These are phyloP conservation scores for Sebastes matsubarae DNA, from an alignment of 2,797 vertebrate species.

Conservation along the genomic window DNA sequence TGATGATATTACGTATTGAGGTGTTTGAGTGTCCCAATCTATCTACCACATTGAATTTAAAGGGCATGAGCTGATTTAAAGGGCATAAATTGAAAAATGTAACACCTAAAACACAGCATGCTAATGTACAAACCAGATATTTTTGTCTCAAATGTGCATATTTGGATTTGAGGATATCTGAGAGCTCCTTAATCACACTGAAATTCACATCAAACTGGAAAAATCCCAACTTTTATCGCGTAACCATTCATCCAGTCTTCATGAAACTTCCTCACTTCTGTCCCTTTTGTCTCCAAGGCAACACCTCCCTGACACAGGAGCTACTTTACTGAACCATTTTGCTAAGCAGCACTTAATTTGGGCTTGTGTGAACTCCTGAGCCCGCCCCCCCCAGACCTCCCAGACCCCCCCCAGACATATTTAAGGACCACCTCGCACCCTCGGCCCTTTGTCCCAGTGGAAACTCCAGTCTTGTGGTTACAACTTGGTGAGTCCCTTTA, in stretches of 20 bases:
- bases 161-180: background rate
- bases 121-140: background rate
- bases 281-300: slow-evolving; percentile 43
- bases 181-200: background rate
- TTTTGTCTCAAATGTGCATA: background rate
- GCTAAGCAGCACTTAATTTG: slow-evolving; percentile 84
- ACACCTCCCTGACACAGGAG: slow-evolving; percentile 65
- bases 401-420: slow-evolving; percentile 67
- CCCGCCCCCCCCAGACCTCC: slow-evolving; percentile 68
- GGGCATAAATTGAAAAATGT: background rate
- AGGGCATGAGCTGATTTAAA: background rate
- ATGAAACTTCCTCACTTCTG: background rate
- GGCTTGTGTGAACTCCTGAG: slow-evolving; percentile 77
- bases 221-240: background rate
- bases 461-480: slow-evolving; percentile 81
- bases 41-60: too few species aligned
- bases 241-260: background rate
- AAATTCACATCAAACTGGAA: background rate
- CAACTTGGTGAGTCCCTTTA: slow-evolving; percentile 81
- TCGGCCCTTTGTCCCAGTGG: slow-evolving; percentile 78
- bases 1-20: background rate
- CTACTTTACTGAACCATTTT: slow-evolving; percentile 73
- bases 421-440: slow-evolving; percentile 76
- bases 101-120: background rate
- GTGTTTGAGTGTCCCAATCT: background rate